Conservation (phyloP, 2,888 invertebrate genomes). For the Parthenolecanium corni region DNA sequence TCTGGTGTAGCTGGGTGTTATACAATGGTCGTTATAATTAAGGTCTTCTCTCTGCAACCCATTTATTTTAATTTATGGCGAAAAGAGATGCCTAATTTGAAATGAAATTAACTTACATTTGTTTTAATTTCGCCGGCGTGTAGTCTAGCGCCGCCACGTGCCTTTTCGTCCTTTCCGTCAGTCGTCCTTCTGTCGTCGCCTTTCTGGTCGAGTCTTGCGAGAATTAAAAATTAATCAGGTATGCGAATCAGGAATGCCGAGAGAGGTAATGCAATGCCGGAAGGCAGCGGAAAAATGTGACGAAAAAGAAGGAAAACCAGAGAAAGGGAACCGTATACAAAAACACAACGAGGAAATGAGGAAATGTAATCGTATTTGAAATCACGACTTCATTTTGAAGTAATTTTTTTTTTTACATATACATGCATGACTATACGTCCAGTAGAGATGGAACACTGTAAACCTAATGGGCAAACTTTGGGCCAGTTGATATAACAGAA, state of each 20-base stretch:
- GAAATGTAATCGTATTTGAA: slow-evolving; percentile 14
- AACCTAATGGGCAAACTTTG: no score
- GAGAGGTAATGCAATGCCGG: no score
- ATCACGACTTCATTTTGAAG: slow-evolving; percentile 12
- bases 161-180: neutral
- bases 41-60: slow-evolving; percentile 22
- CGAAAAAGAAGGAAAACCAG: neutral
- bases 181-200: neutral
- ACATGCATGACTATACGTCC: no score
- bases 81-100: slow-evolving; percentile 27
- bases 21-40: slow-evolving; percentile 28
- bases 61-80: slow-evolving; percentile 27
- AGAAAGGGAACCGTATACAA: neutral
- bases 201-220: neutral
- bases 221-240: slow-evolving; percentile 21
- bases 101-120: slow-evolving; percentile 27
- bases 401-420: slow-evolving; percentile 3
- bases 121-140: slow-evolving; percentile 18
- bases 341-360: slow-evolving; percentile 5
- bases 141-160: slow-evolving; percentile 3
- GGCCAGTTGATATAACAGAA: no score
- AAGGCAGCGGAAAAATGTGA: neutral
- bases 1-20: slow-evolving; percentile 9
- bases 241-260: neutral
- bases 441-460: no score